Evolutionary conservation across 2,797 vertebrate species (phyloP), one percentile per base, ranked within the genome.

Genomic region (Macrochelys suwanniensis): DNA sequence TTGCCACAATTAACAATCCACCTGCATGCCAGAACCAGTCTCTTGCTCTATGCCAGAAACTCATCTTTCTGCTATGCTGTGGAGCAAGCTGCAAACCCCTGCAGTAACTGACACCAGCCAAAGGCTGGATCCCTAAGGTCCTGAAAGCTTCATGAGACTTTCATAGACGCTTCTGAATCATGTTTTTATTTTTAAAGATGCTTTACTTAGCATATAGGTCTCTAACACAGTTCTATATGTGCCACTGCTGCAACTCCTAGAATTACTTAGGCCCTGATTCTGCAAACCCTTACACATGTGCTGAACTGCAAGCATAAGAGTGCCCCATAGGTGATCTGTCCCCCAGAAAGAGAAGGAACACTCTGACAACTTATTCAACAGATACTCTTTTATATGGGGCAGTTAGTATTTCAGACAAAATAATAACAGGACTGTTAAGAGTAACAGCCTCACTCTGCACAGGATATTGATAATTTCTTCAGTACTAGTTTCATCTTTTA

Each of bases 1-100:
- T 94, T 93, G 87, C 59, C 85, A 97, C 3, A 5, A 74, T 94
- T 57, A 96, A 85, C 87, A 85, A 96, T n/a, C 87, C 49, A 89
- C 59, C 91, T 87, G 91, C 92, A 45, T 1, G 53, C 74, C 97
- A 96, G 92, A 94, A 92, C 33, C 82, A 89, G 7, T 19, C 53
- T 91, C 77, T 77, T 68, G 7, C 11, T 37, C 61, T 88, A 88
- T 25, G 74, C 76, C 57, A 77, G 68, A 81, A 81, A 65, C 6
- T 50, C 87, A 51, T 87, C 85, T 65, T 42, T 56, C 80, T 37
- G 80, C 79, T 31, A 56, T 76, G 53, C 59, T 47, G 50, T 87
- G 31, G 25, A 13, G 31, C 53, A 49, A 68, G 51, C 31, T 68
- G 56, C 37, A 57, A 59, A 26, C 56, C 12, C 42, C 71, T 25